Percentiles rank a stretch among this genome's conserved stretches.
phyloP scores from a whole-genome alignment of 2,113 vertebrate genomes.

The Pimephales promelas region DNA sequence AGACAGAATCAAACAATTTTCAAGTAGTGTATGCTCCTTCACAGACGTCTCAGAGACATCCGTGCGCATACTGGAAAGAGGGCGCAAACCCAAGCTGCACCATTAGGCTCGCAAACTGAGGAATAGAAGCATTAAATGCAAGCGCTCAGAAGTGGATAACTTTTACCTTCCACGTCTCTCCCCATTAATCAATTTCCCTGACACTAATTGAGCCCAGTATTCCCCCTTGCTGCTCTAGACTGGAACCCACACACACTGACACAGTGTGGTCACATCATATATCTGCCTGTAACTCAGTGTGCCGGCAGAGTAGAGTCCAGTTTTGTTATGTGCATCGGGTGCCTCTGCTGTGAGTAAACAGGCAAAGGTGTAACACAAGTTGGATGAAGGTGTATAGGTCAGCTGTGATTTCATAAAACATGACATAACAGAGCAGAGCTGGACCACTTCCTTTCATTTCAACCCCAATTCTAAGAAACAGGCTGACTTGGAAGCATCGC shows the following conservation, averaged over 20 bases:
- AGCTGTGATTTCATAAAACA: neutral
- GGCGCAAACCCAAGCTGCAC: slow-evolving; percentile 12
- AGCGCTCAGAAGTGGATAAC: slow-evolving; percentile 45
- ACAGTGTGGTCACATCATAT: slow-evolving; percentile 50
- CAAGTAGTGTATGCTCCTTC: neutral
- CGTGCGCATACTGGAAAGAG: neutral
- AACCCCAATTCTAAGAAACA: slow-evolving; percentile 6
- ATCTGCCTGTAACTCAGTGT: slow-evolving; percentile 36
- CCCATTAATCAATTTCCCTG: slow-evolving; percentile 56
- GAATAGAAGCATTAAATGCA: slow-evolving; percentile 53
- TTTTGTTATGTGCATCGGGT: slow-evolving; percentile 15
- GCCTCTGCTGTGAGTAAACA: neutral
- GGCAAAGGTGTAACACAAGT: slow-evolving; percentile 13
- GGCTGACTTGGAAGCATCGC: slow-evolving; percentile 23
- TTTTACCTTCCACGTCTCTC: slow-evolving; percentile 51
- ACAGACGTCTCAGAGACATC: neutral
- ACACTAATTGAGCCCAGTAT: slow-evolving; percentile 54
- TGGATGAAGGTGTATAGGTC: slow-evolving; percentile 28
- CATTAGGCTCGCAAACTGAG: slow-evolving; percentile 39
- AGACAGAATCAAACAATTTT: neutral
- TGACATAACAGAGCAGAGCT: slow-evolving; percentile 1
- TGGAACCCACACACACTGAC: slow-evolving; percentile 21
- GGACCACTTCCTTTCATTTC: slow-evolving; percentile 32
- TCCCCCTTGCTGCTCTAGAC: slow-evolving; percentile 26
- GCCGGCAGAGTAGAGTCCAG: slow-evolving; percentile 32